These are phyloP conservation scores for Leptinotarsa lineolata DNA, from an alignment of 1,140 invertebrate species.

Conservation along the genomic window DNA sequence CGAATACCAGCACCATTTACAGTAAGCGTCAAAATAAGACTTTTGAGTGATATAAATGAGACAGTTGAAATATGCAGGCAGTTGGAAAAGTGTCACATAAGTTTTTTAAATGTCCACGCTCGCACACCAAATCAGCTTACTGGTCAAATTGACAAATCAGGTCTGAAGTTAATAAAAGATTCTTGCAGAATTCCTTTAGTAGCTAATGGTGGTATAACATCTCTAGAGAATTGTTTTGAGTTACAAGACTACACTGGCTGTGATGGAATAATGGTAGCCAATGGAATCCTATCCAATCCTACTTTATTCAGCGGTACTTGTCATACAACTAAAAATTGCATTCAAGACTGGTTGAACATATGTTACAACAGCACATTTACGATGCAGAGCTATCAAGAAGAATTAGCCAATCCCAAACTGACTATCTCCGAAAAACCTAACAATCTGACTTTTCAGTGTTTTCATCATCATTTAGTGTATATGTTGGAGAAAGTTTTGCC, in stretches of 20 bases:
- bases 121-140: conserved; percentile 80
- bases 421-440: conserved; percentile 54
- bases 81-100: conserved; percentile 82
- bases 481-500: conserved; percentile 85
- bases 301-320: conserved; percentile 76
- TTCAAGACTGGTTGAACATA: conserved; percentile 86
- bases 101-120: conserved; percentile 90
- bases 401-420: conserved; percentile 1
- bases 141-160: conserved; percentile 75
- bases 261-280: conserved; percentile 86
- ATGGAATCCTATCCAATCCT: conserved; percentile 89
- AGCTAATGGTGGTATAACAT: conserved; percentile 88
- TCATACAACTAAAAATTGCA: conserved; percentile 74
- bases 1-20: conserved; percentile 76
- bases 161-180: conserved; percentile 74
- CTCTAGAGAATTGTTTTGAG: conserved; percentile 68
- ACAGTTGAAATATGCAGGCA: conserved; percentile 77
- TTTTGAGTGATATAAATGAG: conserved; percentile 63
- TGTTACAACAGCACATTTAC: conserved; percentile 56
- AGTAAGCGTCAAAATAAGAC: conserved; percentile 90
- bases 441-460: conserved; percentile 73
- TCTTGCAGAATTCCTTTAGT: conserved; percentile 79
- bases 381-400: conserved; percentile 27
- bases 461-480: conserved; percentile 93
- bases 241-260: conserved; percentile 72